phyloP scores from a whole-genome alignment of 2,113 vertebrate genomes.

The Progne subis region DNA sequence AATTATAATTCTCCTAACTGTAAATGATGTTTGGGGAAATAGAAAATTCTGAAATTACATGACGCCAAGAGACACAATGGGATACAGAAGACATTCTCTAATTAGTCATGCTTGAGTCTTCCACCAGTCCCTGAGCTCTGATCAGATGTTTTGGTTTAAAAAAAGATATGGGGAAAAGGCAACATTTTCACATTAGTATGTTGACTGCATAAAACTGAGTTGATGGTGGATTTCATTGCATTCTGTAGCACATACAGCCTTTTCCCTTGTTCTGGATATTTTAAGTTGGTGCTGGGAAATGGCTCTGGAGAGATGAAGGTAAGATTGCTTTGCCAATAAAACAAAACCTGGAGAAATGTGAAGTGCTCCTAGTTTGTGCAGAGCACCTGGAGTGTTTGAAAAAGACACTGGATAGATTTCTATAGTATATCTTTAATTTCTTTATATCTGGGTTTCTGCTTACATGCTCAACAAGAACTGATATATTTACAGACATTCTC shows the following conservation, averaged over 20 bases:
- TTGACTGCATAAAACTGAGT: neutral
- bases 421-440: neutral
- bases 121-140: neutral
- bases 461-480: neutral
- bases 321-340: neutral
- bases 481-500: neutral
- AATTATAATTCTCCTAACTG: neutral
- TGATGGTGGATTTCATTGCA: neutral
- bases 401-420: neutral
- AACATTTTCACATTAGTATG: neutral
- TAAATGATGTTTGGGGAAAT: neutral
- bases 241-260: neutral
- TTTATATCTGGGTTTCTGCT: neutral
- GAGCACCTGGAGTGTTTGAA: neutral
- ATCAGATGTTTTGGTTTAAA: neutral
- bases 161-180: neutral
- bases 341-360: neutral
- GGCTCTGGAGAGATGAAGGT: neutral
- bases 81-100: neutral
- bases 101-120: neutral
- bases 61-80: neutral
- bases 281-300: neutral
- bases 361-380: neutral
- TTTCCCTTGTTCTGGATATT: neutral
- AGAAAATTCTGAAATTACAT: neutral